phyloP scores from a whole-genome alignment of 2,113 vertebrate genomes.

The Chunga burmeisteri region DNA sequence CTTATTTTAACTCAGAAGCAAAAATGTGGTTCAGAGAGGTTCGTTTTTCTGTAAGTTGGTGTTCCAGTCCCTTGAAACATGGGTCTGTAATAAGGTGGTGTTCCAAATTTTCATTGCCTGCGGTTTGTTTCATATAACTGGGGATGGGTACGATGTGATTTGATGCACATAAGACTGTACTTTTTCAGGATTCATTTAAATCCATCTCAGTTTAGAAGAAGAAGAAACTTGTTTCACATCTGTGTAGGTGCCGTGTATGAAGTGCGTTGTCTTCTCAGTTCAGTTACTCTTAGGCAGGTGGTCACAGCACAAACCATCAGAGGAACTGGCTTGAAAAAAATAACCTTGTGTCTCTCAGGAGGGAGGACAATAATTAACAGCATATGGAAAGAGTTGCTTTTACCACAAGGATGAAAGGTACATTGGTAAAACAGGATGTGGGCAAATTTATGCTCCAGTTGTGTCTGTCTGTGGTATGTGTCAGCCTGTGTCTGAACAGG shows the following conservation, averaged over 20 bases:
- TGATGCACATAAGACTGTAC: not conserved
- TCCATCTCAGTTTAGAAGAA: not conserved
- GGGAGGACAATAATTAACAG: slow-evolving; percentile 11
- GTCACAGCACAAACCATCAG: not conserved
- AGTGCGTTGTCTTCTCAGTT: not conserved
- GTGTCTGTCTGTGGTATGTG: slow-evolving; percentile 37
- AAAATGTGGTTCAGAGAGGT: not conserved
- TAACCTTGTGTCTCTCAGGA: not conserved
- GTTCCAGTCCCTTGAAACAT: not conserved
- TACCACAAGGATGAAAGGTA: slow-evolving; percentile 46
- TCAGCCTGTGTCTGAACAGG: slow-evolving; percentile 11
- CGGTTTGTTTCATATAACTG: not conserved
- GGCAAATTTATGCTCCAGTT: slow-evolving; percentile 27
- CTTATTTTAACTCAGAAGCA: not conserved
- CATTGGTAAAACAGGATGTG: slow-evolving; percentile 47
- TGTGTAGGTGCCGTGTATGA: not conserved
- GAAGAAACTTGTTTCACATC: not conserved
- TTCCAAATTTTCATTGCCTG: not conserved
- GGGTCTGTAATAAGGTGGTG: not conserved
- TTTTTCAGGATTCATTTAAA: not conserved
- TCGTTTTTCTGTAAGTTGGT: not conserved
- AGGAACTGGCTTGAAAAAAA: not conserved
- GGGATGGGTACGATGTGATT: not conserved
- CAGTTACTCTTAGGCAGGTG: not conserved
- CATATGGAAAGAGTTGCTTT: slow-evolving; percentile 18